Evolutionary conservation across 2,113 vertebrate species (phyloP).

Genomic region (Natator depressus): DNA sequence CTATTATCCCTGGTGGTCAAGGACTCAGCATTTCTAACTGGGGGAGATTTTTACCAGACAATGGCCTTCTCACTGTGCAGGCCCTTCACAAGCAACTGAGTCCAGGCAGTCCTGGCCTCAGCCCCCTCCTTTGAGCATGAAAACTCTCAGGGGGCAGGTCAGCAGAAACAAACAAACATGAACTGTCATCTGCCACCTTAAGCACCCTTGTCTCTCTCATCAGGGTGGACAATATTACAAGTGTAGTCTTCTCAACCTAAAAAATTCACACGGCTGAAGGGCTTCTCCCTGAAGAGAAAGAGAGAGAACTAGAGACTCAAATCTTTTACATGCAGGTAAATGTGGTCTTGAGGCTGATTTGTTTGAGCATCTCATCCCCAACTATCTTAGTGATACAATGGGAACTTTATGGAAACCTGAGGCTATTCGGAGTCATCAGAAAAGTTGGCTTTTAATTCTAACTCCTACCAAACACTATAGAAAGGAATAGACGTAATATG

Average conservation of each 20-base stretch:
- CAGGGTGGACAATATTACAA: background rate
- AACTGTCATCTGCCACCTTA: background rate
- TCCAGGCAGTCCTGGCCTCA: background rate
- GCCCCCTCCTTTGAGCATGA: background rate
- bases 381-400: background rate
- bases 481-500: background rate
- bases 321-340: background rate
- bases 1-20: background rate
- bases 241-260: background rate
- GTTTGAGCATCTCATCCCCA: background rate
- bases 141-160: background rate
- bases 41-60: background rate
- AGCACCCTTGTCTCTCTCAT: background rate
- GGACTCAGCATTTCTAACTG: background rate
- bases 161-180: background rate
- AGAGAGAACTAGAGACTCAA: background rate
- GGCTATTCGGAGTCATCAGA: background rate
- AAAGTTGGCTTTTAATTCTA: slow-evolving; percentile 22
- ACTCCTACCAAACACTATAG: background rate
- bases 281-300: too few species aligned
- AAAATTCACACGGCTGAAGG: background rate
- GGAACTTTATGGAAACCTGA: background rate
- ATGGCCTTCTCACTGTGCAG: background rate
- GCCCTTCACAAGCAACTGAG: background rate
- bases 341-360: background rate